These are phyloP conservation scores for Eudemis profundana DNA, from an alignment of 2,888 invertebrate genomes.

Conservation along the genomic window DNA sequence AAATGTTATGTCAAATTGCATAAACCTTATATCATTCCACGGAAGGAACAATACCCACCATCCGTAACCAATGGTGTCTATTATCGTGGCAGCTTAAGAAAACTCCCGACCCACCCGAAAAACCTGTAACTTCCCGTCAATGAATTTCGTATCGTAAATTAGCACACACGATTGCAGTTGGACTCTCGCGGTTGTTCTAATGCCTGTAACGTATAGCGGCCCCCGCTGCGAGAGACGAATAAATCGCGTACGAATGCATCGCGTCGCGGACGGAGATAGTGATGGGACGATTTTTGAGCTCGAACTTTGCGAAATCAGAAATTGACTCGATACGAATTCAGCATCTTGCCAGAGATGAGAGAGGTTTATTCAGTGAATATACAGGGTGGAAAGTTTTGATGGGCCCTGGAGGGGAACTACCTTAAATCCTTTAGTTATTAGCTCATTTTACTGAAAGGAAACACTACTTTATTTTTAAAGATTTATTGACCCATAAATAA, in stretches of 20 bases:
- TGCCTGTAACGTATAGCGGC: slow-evolving; percentile 55
- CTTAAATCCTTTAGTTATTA: too few relatives aligned
- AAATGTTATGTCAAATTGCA: too few relatives aligned
- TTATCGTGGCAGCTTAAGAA: not conserved
- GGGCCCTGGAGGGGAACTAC: too few relatives aligned
- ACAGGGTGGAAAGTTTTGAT: too few relatives aligned
- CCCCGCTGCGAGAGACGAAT: slow-evolving; percentile 74
- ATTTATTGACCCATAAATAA: too few relatives aligned
- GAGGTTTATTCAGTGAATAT: too few relatives aligned
- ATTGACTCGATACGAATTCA: not conserved
- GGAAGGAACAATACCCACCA: too few relatives aligned
- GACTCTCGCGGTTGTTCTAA: slow-evolving; percentile 56
- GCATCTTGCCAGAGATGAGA: too few relatives aligned
- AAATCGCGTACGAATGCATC: slow-evolving; percentile 67
- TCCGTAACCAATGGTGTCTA: too few relatives aligned
- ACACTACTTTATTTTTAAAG: too few relatives aligned
- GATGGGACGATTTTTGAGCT: not conserved
- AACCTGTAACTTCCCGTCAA: slow-evolving; percentile 11
- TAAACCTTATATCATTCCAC: too few relatives aligned
- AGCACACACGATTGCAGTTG: slow-evolving; percentile 46
- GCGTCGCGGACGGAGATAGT: slow-evolving; percentile 35
- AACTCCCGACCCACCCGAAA: slow-evolving; percentile 12
- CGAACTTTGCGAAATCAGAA: not conserved
- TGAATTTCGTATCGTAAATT: slow-evolving; percentile 46
- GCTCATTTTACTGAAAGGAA: too few relatives aligned